Conservation (phyloP, 2,797 vertebrate genomes). For the Sebastes minor region DNA sequence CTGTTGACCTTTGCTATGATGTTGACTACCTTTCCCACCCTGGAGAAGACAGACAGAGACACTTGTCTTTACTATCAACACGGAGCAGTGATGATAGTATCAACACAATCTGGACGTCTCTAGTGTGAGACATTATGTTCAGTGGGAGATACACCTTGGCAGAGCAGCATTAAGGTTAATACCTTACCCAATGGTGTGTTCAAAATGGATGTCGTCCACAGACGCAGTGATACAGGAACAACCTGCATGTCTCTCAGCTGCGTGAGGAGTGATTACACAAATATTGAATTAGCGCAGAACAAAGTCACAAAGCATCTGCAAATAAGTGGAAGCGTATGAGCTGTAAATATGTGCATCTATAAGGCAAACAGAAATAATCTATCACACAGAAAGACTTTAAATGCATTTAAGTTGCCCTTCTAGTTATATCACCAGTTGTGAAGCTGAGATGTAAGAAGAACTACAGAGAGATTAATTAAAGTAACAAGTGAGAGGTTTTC, state of each 20-base stretch:
- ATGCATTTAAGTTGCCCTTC: neutral
- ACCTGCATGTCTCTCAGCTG: slow-evolving; percentile 95
- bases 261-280: slow-evolving; percentile 36
- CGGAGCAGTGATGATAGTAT: slow-evolving; percentile 21
- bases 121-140: neutral
- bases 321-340: neutral
- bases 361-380: neutral
- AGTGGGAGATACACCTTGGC: neutral
- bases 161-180: neutral
- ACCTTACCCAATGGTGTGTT: slow-evolving; percentile 93
- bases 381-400: neutral
- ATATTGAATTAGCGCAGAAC: neutral
- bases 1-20: slow-evolving; percentile 98
- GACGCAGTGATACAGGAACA: slow-evolving; percentile 96
- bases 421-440: neutral
- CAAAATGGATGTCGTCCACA: slow-evolving; percentile 97
- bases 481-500: neutral
- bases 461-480: neutral
- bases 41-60: slow-evolving; percentile 65
- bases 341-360: neutral
- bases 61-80: slow-evolving; percentile 58
- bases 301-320: neutral
- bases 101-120: slow-evolving; percentile 34
- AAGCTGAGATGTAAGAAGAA: neutral
- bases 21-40: slow-evolving; percentile 94